A percentile compares a stretch with the other conserved stretches of the same genome.
Evolutionary conservation across 2,888 invertebrate species (phyloP).

Genomic region (Seladonia tumulorum): DNA sequence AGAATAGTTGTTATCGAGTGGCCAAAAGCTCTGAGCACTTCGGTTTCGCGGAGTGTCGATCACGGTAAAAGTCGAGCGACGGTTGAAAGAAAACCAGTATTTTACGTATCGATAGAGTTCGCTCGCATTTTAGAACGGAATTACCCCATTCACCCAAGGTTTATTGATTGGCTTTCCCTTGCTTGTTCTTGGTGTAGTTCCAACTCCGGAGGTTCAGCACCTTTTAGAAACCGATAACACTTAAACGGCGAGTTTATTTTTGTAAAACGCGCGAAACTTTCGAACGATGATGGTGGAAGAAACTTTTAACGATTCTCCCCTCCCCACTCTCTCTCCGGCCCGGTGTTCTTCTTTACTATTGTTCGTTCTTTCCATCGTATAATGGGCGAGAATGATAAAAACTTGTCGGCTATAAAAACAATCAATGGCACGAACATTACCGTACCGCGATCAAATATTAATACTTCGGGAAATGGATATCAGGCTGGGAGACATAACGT

Average conservation of each 20-base stretch:
- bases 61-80: neutral
- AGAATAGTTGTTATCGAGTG: neutral
- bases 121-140: neutral
- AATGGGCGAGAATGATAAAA: slow-evolving; percentile 9
- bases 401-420: neutral
- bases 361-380: neutral
- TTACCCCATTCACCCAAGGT: neutral
- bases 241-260: neutral
- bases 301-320: neutral
- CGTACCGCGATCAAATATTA: neutral
- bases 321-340: neutral
- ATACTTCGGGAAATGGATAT: neutral
- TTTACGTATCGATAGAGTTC: neutral
- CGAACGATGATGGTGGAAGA: neutral
- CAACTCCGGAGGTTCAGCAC: neutral
- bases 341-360: neutral
- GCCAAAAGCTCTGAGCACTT: neutral
- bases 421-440: neutral
- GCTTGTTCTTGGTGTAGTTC: slow-evolving; percentile 9
- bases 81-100: neutral
- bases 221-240: slow-evolving; percentile 3
- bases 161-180: neutral
- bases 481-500: neutral
- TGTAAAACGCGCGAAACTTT: neutral
- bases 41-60: neutral